Base-by-base conservation (phyloP, 2,113 vertebrate species). In the Girardinichthys multiradiatus region DNA sequence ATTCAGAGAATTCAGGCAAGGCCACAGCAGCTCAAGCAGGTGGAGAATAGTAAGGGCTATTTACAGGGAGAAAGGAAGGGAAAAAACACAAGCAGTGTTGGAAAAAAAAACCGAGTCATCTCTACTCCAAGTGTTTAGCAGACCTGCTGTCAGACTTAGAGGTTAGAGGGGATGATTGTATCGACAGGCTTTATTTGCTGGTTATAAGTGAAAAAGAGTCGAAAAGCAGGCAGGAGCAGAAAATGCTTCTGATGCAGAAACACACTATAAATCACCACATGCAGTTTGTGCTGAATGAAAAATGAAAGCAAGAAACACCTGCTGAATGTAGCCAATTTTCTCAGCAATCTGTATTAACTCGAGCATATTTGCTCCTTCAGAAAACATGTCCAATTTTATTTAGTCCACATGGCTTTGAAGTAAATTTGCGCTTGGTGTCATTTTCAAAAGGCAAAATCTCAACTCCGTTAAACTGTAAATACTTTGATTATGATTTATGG, bases 1-100 rank as follows among this genome's bases (percentile, higher is more conserved):
- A 90, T 94, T 92, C 85, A 74, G 80, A 91, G 89, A 87, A 89
- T 89, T 87, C 88, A 90, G 90, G 93, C 92, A 90, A 92, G 90
- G 92, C 90, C 89, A 86, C 83, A 70, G 82, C 86, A 74, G 85
- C 88, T 74, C 85, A 82, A 81, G 91, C 88, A 91, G 91, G 89
- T 91, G 89, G 87, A 90, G 89, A 86, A 71, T 79, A 77, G 62
- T 68, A 71, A 90, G 84, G 76, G 87, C 78, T 79, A 83, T 78
- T 68, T 70, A 76, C 70, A 72, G 72, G 72, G 77, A 39, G 62
- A 83, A 78, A 86, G 77, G 65, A 64, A 81, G 31, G 26, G 48
- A 57, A 63, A 63, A 17, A 1, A 14, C 12, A 57, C 14, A 29
- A 27, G 54, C 42, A 54, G 58, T n/a, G 63, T 45, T 45, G 42